Base-by-base conservation (phyloP, 2,888 invertebrate genomes). In the Macroteleia sp. region DNA sequence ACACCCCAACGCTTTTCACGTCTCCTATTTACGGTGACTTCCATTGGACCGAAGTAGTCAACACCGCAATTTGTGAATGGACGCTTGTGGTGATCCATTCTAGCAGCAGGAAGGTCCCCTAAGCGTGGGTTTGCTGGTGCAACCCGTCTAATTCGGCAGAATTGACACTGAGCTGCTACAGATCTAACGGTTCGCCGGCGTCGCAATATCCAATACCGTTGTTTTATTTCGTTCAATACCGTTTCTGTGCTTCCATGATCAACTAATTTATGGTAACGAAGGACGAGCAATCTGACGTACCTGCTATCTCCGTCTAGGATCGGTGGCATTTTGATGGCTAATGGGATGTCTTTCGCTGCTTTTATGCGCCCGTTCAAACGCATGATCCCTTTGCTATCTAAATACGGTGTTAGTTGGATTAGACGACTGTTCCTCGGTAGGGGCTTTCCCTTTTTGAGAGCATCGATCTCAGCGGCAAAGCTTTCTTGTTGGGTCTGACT, bases 1-100 rank as follows among this genome's bases (percentile, higher is more conserved):
- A 66, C 83, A 1, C 81, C 79, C 69, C 78, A 80, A 8, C 81
- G 66, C 32, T 81, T 82, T 77, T 83, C 83, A 1, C 44, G 44
- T 14, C 14, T 4, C 10, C 32, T 4, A 10, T 10, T 10, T 8
- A 10, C 44, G 0, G 66, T 62, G 0, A 82, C 78, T 10, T 28
- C 14, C 74, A 81, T 74, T 1, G 82, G 82, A 1, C 82, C 82
- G 19, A 44, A 44, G n/a, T 19, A 44, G 10, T 44, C 42, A 5
- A 44, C 2, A 3, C 42, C 20, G n/a, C 42, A 19, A n/a, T 8
- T 8, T 3, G 42, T 19, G 10, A 44, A 44, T 20, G 42, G 42
- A 3, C 42, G 20, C 20, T 20, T 8, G n/a, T 44, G 42, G 20
- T 44, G 42, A 8, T n/a, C 42, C 20, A 44, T 9, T 10, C 42